Evolutionary conservation across 37 sponge, comb jelly and placozoan species (phyloP), one percentile per base, ranked within the genome.

Genomic region (Axinella damicornis): DNA sequence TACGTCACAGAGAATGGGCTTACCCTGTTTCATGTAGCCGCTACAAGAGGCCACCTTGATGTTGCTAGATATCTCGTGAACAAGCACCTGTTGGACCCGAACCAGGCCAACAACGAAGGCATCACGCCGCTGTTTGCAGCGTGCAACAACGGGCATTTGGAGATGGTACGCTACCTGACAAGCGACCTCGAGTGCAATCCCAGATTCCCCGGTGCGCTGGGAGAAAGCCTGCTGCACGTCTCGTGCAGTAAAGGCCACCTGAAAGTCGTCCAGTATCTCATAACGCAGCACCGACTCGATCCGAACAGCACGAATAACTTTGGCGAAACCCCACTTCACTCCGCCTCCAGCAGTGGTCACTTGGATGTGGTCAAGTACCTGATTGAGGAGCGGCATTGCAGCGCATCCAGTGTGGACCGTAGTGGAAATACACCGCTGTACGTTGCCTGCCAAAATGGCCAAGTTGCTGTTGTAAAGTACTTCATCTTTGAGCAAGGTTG

Each of bases 321-420:
- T 30, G 28, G 37, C 54, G 79, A 87, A 57, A 87, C 87, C 19
- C 87, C 87, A 30, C 80, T 87, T 13, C 87, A 87, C 63, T 25
- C 54, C 6, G 87, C 87, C 6, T 79, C 67, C 68, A 74, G 55
- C n/a, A 73, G 40, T 38, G 87, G 87, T 18, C 60, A 73, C 30
- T 67, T 87, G 27, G 57, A 41, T 1, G 52, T 87, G 55, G 80
- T 80, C 5, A 41, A 79, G 39, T 87, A 80, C 68, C 64, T 87
- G 24, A 64, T 78, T 35, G 67, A 71, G 13, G 75, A 71, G 53
- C 75, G 53, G 19, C 24, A 46, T 0, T 87, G 87, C 53, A 34
- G 57, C 16, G 22, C 46, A 1, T 46, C 16, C 9, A 74, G 72
- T 21, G 40, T 61, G 5, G 73, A 79, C 30, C 24, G 25, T 5